Base-by-base conservation (phyloP, 1,140 invertebrate genomes). In the Agrilus planipennis region DNA sequence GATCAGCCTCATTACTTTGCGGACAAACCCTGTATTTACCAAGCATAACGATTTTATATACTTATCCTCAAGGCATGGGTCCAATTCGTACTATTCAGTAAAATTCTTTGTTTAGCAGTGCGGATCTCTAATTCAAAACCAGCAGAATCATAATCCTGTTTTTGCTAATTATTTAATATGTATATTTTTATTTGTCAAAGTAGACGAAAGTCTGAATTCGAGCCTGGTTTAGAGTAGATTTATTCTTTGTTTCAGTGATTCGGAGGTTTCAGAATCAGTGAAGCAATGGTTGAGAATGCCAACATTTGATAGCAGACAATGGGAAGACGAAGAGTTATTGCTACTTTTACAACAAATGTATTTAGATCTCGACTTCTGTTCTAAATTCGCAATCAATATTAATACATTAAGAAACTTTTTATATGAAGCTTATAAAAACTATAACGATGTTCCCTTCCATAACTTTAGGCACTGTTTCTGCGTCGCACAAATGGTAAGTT, bases 391-490 rank as follows among this genome's bases (percentile, higher is more conserved):
- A 61, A 85, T 89, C 55, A 75, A 83, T 51, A 71, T 83, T 53
- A 67, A 71, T 30, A 75, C 71, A n/a, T 64, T 84, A 25, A 68
- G 77, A 31, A 76, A 75, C 53, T 84, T 84, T 63, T 71, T 85
- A 27, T 82, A 77, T 53, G 75, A 79, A 60, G 83, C 89, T 23
- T 87, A 89, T 59, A 83, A 87, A 59, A 85, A 88, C 63, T 90
- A 90, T 68, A 83, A 87, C 62, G 84, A 87, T 63, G 85, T 88
- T 54, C 87, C 86, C 30, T 90, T 89, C 67, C 86, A 90, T 60
- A 89, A 89, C 67, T 89, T 89, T 63, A 72, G 84, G 32, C 87
- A 90, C 57, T 86, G 83, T 56, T 90, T 90, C 64, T 88, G 84
- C 66, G 87, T 90, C 32, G 77, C 85, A 28, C 86, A 90, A 71